Evolutionary conservation across 2,888 invertebrate species (phyloP).

Genomic region (Latrodectus hesperus): DNA sequence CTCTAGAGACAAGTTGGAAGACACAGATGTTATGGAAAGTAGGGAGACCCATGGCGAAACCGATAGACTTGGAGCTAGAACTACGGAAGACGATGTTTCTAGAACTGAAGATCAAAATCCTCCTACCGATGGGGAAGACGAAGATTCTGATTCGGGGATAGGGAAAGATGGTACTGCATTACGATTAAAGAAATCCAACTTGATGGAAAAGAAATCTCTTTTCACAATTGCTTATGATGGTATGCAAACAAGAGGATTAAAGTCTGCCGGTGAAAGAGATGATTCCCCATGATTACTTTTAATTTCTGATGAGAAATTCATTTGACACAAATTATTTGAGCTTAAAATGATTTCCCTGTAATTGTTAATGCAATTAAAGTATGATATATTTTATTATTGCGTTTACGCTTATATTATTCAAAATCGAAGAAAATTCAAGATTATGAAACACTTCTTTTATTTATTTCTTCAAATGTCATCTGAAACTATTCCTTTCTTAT

Average conservation of each 20-base stretch:
- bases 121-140: constrained; percentile 63
- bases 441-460: not conserved
- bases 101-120: constrained; percentile 51
- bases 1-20: constrained; percentile 22
- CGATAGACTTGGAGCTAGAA: constrained; percentile 43
- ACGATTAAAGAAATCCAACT: constrained; percentile 69
- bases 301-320: too few relatives aligned
- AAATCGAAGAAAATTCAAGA: not conserved
- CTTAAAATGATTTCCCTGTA: too few relatives aligned
- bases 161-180: constrained; percentile 66
- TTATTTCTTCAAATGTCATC: not conserved
- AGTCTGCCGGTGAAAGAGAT: constrained; percentile 64
- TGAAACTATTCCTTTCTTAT: too few relatives aligned
- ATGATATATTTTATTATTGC: too few relatives aligned
- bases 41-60: constrained; percentile 58
- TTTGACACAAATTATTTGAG: too few relatives aligned
- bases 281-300: constrained; percentile 42
- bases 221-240: constrained; percentile 95
- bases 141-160: constrained; percentile 71
- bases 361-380: too few relatives aligned
- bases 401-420: too few relatives aligned
- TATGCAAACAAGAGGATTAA: constrained; percentile 76
- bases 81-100: constrained; percentile 44
- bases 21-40: constrained; percentile 55
- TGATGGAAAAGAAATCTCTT: constrained; percentile 88